Evolutionary conservation across 2,113 vertebrate genomes (phyloP), one percentile per base, ranked within the genome.

Genomic region (Copsychus sechellarum): DNA sequence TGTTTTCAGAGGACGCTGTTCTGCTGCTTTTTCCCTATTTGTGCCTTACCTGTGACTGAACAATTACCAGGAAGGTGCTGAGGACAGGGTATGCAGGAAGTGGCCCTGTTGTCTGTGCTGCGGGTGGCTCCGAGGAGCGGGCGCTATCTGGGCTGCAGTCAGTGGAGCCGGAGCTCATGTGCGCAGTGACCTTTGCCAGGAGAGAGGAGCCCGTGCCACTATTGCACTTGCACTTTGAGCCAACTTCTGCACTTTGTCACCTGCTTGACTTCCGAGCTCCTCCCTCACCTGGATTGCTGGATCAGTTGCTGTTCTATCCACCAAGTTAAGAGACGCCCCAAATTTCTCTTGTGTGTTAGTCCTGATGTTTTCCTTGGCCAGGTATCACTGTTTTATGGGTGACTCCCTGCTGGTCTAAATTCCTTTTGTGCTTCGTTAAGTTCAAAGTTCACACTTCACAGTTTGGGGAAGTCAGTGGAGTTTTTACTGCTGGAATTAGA

Each of bases 71-170:
- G 29, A 73, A 36, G 31, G 80, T 57, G 86, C 71, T 87, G 94
- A 72, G 77, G 73, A 65, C 57, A 15, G 25, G 2, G 11, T 26
- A 61, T 23, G 69, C 93, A 90, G 72, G 92, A 96, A 92, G 94
- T 76, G 82, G 71, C 26, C 65, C 64, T 83, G 78, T 83, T 83
- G 78, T 83, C 57, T 93, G 29, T 86, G 40, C 53, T 65, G 66
- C 60, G 56, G 66, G 2, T 64, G 90, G 4, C 69, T 92, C 14
- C 1, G 61, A 82, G 86, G 38, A 47, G 53, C 0, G 10, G 81
- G 80, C 2, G 61, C 69, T 93, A 86, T 88, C 92, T 95, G 33
- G 6, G 71, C 73, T 80, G 81, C 81, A 3, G 96, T 96, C 93
- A 60, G 0, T 70, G 81, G 54, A 88, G 83, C 93, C 28, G 69